Evolutionary conservation across 2,888 invertebrate genomes (phyloP), one percentile per base, ranked within the genome.

Genomic region (Rutpela maculata): DNA sequence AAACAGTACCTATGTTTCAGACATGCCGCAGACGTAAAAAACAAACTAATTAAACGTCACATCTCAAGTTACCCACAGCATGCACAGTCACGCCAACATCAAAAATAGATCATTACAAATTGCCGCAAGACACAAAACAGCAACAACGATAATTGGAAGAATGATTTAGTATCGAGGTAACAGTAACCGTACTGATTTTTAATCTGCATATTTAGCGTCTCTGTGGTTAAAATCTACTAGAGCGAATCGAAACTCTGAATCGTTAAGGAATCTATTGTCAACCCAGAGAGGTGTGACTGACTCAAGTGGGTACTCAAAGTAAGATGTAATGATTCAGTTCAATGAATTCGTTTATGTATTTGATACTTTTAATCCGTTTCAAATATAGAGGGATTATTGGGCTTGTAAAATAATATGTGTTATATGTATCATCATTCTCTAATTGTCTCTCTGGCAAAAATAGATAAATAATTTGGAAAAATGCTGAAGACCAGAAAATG

Each of bases 201-300:
- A 35, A 65, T 66, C 22, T 66, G 66, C 66, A 66, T 66, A 38
- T 50, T 66, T 35, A 43, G 5, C 19, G 12, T 66, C 43, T 50
- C 18, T 66, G 43, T n/a, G 66, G 43, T 66, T 17, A 17, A 55
- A 50, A 66, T 35, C 66, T 50, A 43, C 50, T 66, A 50, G 12
- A 66, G 50, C 63, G 38, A 38, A 65, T 65, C 66, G 66, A 50
- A 66, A 22, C 50, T 0, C 9, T 10, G n/a, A 43, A 50, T 66
- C 35, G 66, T 66, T 66, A 66, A 66, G 50, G 18, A 66, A 50
- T 50, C 66, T 43, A 50, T 66, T 66, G 66, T 66, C 66, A 66
- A 66, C 43, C 50, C 9, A 18, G 11, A 66, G 22, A 66, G 66
- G 66, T 66, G 66, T 43, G 66, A 66, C 66, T 43, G 66, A 66